Base-by-base conservation (phyloP, 2,797 vertebrate species). In the Sebastiscus tertius region DNA sequence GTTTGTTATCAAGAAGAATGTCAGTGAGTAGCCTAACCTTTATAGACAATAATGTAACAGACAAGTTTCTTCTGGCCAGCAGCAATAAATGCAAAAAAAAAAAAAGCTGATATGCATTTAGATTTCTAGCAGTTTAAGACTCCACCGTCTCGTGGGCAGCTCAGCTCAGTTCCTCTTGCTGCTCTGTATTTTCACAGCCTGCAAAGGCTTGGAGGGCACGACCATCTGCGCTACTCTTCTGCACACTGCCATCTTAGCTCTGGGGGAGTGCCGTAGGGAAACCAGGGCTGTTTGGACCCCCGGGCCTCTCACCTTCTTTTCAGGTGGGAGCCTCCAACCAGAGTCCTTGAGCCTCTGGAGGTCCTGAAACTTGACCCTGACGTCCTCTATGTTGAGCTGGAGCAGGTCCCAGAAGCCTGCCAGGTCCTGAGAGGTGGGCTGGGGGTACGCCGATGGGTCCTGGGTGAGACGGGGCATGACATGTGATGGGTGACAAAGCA, bases 341-440 rank as follows among this genome's bases (percentile, higher is more conserved):
- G 97, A 98, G 94, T 98, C 97, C 95, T 99, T 99, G 85, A 99
- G 96, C 93, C 97, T 96, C 94, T 98, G 97, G 81, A 99, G 97
- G 94, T 99, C 98, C 79, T 97, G 96, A 58, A 99, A 99, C 94
- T 98, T 99, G 94, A 99, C 96, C 91, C 97, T 96, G 88, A 99
- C 94, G 0, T 99, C 98, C 93, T 99, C 98, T 24, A 99, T 97
- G 91, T 98, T 98, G 90, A 99, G 96, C 95, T 99, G 98, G 75
- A 99, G 96, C 92, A 99, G 97, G 93, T 99, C 99, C 99, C 99
- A 99, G 95, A 98, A 98, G 89, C 97, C 96, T 6, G 98, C 97
- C 94, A 99, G 95, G 92, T 99, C 99, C 97, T 99, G 99, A 95
- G 98, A 97, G 83, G 96, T 98, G 94, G 98, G 99, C 93, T 98